These are phyloP conservation scores for Smithornis capensis DNA, from an alignment of 2,113 vertebrate genomes.

Conservation along the genomic window DNA sequence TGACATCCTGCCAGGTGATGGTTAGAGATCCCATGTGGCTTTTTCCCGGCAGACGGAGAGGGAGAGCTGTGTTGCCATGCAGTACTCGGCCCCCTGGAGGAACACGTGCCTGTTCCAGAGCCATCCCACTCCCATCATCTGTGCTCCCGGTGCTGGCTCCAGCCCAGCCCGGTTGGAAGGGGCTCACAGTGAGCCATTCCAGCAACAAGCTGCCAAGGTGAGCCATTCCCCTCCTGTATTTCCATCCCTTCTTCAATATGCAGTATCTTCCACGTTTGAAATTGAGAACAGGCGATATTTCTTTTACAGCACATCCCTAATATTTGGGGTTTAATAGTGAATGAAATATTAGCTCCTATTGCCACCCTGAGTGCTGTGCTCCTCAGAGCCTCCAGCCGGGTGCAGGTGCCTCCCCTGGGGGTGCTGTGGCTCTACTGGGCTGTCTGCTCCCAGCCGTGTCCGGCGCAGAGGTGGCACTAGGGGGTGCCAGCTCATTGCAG, in stretches of 20 bases:
- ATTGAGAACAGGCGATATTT: fast-evolving
- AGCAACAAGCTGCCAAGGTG: constrained; percentile 69
- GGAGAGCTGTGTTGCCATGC: constrained; percentile 53
- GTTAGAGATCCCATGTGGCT: fast-evolving
- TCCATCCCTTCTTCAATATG: fast-evolving
- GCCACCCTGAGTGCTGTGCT: neutral
- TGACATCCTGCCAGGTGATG: neutral
- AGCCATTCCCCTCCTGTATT: neutral
- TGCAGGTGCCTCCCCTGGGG: fast-evolving
- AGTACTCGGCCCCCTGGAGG: constrained; percentile 47
- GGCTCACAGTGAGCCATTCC: constrained; percentile 19
- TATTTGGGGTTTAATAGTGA: neutral
- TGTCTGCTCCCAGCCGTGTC: neutral
- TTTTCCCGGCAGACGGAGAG: constrained; percentile 62
- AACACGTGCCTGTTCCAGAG: constrained; percentile 52
- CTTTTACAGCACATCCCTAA: neutral
- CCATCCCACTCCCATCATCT: constrained; percentile 44
- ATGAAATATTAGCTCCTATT: fast-evolving
- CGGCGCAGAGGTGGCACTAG: neutral
- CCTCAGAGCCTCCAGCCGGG: neutral
- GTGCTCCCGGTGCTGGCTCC: neutral
- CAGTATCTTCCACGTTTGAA: fast-evolving
- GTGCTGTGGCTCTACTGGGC: neutral
- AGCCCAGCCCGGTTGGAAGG: neutral
- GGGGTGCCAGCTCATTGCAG: constrained; percentile 22